These are phyloP conservation scores for Chaetodon auriga DNA, from an alignment of 2,113 vertebrate genomes.

Conservation along the genomic window DNA sequence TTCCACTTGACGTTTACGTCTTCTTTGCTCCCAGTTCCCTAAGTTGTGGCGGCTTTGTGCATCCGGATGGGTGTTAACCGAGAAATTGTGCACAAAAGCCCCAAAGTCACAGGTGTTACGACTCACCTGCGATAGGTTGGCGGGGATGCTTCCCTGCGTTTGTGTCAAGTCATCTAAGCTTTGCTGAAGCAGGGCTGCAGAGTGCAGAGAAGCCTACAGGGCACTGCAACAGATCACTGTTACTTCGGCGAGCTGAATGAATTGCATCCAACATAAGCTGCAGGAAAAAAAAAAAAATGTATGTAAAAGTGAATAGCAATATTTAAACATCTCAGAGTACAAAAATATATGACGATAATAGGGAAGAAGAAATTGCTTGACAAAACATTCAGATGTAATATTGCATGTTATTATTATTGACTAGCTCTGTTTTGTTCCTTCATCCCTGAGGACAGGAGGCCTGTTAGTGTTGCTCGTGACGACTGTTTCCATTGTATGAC, in stretches of 20 bases:
- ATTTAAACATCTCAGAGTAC: not conserved
- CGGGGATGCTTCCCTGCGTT: not conserved
- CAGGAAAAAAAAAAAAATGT: not conserved
- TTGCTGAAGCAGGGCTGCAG: constrained; percentile 28
- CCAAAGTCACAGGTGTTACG: constrained; percentile 61
- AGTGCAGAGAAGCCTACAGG: not conserved
- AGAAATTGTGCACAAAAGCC: constrained; percentile 4
- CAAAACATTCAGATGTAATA: not conserved
- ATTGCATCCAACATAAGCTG: not conserved
- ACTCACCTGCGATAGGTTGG: constrained; percentile 30
- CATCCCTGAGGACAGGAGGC: constrained; percentile 38
- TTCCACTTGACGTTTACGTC: not conserved
- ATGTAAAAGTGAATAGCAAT: not conserved
- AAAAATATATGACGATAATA: not conserved
- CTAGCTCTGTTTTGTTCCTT: constrained; percentile 38
- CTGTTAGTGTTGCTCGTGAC: constrained; percentile 58
- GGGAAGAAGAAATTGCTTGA: not conserved
- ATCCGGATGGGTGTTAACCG: not conserved
- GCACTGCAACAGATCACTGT: constrained; percentile 51
- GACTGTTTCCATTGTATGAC: constrained; percentile 58
- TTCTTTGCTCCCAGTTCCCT: constrained; percentile 11
- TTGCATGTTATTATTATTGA: constrained; percentile 20
- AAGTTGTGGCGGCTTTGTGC: constrained; percentile 25
- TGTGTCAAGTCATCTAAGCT: constrained; percentile 52
- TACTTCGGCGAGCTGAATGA: not conserved